Conservation (phyloP, 2,113 vertebrate species). For the Tachysurus fulvidraco region DNA sequence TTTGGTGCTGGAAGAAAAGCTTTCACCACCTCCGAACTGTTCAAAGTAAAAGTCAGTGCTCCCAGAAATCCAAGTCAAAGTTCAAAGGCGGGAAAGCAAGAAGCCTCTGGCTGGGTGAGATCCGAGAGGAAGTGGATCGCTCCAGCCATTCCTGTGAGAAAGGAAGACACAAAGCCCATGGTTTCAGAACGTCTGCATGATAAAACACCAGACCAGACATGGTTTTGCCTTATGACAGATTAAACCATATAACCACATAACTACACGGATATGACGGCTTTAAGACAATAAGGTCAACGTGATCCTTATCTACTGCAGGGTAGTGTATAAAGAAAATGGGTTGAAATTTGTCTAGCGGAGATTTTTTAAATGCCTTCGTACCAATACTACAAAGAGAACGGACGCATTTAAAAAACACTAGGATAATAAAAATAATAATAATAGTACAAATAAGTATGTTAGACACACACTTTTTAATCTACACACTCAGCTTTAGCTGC, state of each 20-base stretch:
- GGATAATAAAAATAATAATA: neutral
- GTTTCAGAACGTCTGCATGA: neutral
- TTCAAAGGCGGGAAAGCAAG: slow-evolving; percentile 93
- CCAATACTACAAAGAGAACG: neutral
- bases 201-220: neutral
- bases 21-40: neutral
- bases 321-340: neutral
- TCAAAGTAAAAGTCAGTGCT: neutral
- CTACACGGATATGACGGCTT: neutral
- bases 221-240: neutral
- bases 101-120: slow-evolving; percentile 79
- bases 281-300: neutral
- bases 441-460: neutral
- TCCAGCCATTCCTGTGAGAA: slow-evolving; percentile 88
- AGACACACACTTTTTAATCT: neutral
- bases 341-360: neutral
- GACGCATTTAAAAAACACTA: neutral
- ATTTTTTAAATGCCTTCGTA: neutral
- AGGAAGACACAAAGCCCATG: slow-evolving; percentile 12
- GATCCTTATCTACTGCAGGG: neutral
- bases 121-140: slow-evolving; percentile 93
- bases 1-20: slow-evolving; percentile 23
- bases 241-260: slow-evolving; percentile 1
- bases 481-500: neutral
- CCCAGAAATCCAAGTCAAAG: slow-evolving; percentile 70